Evolutionary conservation across 2,797 vertebrate genomes (phyloP), one percentile per base, ranked within the genome.

Genomic region (Trichosurus vulpecula): DNA sequence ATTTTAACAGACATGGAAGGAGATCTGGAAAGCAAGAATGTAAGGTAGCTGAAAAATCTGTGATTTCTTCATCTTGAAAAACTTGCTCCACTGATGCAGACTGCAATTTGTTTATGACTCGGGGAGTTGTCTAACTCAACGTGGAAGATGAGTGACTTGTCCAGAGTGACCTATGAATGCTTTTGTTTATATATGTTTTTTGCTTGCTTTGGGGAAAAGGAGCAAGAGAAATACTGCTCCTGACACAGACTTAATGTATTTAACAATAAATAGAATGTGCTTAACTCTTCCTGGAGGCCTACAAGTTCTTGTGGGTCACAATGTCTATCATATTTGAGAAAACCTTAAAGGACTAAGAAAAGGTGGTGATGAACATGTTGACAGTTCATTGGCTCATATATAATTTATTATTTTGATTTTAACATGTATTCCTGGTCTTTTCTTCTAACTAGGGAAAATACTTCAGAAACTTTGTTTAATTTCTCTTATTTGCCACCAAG

Each of bases 401-500:
- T 90, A 74, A 95, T 41, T 19, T 41, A n/a, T 95, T 94, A 97
- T 91, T 95, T 92, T 96, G 96, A 97, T 95, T 96, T 30, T 0
- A 91, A 96, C 91, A n/a, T 58, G 95, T 74, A 94, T 95, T 93
- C 94, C 54, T 52, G 93, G 22, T 11, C 94, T 41, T 96, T 96
- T 93, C 54, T 54, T 94, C 96, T 97, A 94, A 52, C 90, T 81
- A 94, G 52, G 95, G 94, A 97, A n/a, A 96, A 95, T 95, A 52
- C 90, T 52, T 94, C 91, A 91, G 74, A 96, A 97, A 96, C 94
- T 93, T 96, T 95, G 56, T 96, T 97, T 93, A 94, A 96, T 96
- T 97, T 97, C 92, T 96, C 61, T 94, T 95, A 95, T 94, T 97
- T 95, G 94, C 57, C 92, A 55, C 97, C 95, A 97, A 97, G 93